Conservation (phyloP, 1,140 invertebrate species). For the Drosophila persimilis region DNA sequence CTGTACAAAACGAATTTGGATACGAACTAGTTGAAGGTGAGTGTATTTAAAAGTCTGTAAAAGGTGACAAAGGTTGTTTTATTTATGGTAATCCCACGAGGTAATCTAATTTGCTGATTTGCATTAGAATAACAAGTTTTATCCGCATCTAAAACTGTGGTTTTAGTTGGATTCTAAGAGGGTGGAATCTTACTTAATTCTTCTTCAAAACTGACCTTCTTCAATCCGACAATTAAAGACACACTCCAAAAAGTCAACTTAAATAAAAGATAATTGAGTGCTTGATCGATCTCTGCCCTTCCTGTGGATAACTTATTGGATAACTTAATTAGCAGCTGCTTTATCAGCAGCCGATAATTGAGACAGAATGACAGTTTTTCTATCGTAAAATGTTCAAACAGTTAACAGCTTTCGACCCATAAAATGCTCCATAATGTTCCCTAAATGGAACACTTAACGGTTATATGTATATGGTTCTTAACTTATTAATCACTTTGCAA, state of each 20-base stretch:
- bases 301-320: too few species aligned
- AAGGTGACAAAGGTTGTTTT: conserved; percentile 19
- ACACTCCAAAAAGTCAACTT: neutral
- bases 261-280: neutral
- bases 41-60: neutral
- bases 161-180: neutral
- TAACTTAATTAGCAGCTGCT: too few species aligned
- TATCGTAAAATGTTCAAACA: too few species aligned
- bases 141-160: conserved; percentile 6
- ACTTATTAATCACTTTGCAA: too few species aligned
- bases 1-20: conserved; percentile 19
- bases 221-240: conserved; percentile 1
- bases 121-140: conserved; percentile 26
- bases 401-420: too few species aligned
- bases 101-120: conserved; percentile 25
- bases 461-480: too few species aligned
- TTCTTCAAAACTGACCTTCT: conserved; percentile 28
- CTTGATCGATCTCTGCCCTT: neutral
- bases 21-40: conserved; percentile 31
- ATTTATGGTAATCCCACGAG: conserved; percentile 3
- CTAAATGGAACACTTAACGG: too few species aligned
- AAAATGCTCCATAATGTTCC: too few species aligned
- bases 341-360: too few species aligned
- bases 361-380: too few species aligned
- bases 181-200: conserved; percentile 1